Conservation (phyloP, 2,113 vertebrate species). For the Formicarius rufipectus region DNA sequence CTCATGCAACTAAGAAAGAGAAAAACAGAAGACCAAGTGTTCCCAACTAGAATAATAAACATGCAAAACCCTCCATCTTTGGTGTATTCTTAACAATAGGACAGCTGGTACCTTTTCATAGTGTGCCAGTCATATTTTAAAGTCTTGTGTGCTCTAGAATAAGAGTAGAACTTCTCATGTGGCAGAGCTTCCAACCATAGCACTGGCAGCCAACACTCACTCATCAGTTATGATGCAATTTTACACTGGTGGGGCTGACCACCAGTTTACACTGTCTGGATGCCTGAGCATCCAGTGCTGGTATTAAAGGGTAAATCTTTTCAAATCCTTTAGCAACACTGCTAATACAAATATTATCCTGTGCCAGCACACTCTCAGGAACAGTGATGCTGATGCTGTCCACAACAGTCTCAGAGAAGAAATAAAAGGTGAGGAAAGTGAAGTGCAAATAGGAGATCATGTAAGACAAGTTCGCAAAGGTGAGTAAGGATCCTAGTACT, state of each 20-base stretch:
- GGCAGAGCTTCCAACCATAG: neutral
- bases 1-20: neutral
- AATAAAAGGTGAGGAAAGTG: neutral
- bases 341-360: neutral
- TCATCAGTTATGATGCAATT: neutral
- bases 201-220: neutral
- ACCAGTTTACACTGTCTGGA: neutral
- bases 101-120: neutral
- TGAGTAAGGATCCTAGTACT: neutral
- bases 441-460: neutral
- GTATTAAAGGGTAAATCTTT: neutral
- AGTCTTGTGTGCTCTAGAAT: neutral
- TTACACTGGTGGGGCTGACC: neutral
- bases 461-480: neutral
- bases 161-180: neutral
- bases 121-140: neutral
- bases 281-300: neutral
- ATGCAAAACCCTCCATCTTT: neutral
- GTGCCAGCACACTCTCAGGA: neutral
- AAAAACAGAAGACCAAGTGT: neutral
- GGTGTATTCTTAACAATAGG: neutral
- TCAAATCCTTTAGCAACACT: slow-evolving; percentile 3
- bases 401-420: neutral
- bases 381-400: neutral
- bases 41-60: neutral